Conservation (phyloP, 2,888 invertebrate species). For the Drosophila mimica region DNA sequence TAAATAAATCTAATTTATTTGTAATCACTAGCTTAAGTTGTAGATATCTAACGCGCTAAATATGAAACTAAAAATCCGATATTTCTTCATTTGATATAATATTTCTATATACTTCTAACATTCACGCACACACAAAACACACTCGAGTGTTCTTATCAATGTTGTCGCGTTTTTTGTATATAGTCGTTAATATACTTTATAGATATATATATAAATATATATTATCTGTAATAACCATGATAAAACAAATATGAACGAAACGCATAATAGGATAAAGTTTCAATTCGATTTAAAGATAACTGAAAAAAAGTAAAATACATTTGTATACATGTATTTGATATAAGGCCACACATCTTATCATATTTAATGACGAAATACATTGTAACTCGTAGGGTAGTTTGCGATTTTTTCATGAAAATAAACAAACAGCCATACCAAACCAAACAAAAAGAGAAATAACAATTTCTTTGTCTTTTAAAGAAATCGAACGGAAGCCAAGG, state of each 20-base stretch:
- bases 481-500: not conserved
- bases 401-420: slow-evolving; percentile 64
- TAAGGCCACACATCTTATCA: slow-evolving; percentile 52
- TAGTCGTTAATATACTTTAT: slow-evolving; percentile 57
- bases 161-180: slow-evolving; percentile 59
- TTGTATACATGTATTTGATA: slow-evolving; percentile 45
- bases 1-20: slow-evolving; percentile 69
- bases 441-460: not conserved
- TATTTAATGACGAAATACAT: slow-evolving; percentile 49
- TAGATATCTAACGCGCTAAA: slow-evolving; percentile 60
- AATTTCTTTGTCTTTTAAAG: not conserved
- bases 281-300: slow-evolving; percentile 39
- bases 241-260: slow-evolving; percentile 18
- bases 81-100: slow-evolving; percentile 21
- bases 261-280: slow-evolving; percentile 34
- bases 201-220: slow-evolving; percentile 31
- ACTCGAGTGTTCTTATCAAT: slow-evolving; percentile 32
- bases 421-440: slow-evolving; percentile 59
- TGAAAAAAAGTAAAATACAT: slow-evolving; percentile 25
- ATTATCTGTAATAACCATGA: slow-evolving; percentile 30
- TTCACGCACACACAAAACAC: slow-evolving; percentile 18
- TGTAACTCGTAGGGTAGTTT: slow-evolving; percentile 61
- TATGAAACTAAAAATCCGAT: slow-evolving; percentile 15
- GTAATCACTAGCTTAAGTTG: slow-evolving; percentile 72
- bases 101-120: slow-evolving; percentile 23